A percentile compares a stretch with the other conserved stretches of the same genome.
Conservation (phyloP, 2,113 vertebrate species). For the Peromyscus maniculatus region DNA sequence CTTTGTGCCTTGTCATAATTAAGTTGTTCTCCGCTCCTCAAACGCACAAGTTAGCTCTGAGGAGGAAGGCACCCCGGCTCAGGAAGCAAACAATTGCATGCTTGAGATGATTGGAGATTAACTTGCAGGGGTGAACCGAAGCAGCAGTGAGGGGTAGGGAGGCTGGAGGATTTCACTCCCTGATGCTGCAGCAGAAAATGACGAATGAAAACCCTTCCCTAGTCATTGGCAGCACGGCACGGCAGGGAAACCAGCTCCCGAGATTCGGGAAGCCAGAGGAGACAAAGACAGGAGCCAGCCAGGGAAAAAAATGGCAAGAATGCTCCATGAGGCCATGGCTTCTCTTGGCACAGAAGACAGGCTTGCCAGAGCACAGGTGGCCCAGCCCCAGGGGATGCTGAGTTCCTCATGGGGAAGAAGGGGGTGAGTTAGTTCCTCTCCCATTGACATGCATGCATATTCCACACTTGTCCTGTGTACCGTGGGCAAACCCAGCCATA, state of each 20-base stretch:
- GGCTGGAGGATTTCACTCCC: background rate
- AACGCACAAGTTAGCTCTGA: background rate
- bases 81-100: background rate
- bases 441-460: accelerated
- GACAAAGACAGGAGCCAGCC: background rate
- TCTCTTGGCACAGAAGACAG: background rate
- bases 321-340: background rate
- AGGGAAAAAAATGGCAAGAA: too few species aligned
- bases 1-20: conserved; percentile 54
- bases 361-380: too few species aligned
- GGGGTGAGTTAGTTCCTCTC: background rate
- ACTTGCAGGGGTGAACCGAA: conserved; percentile 62
- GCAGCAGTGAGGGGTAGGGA: background rate
- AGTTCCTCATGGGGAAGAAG: background rate
- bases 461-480: background rate
- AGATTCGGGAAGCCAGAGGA: background rate
- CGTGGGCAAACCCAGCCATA: background rate
- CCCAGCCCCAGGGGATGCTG: background rate
- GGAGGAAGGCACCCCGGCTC: conserved; percentile 17
- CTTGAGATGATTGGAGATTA: conserved; percentile 59
- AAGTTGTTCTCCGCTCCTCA: conserved; percentile 61
- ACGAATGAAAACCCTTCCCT: background rate
- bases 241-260: background rate
- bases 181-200: background rate
- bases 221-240: background rate